phyloP scores from a whole-genome alignment of 2,113 vertebrate species.

The Irena cyanogastra region DNA sequence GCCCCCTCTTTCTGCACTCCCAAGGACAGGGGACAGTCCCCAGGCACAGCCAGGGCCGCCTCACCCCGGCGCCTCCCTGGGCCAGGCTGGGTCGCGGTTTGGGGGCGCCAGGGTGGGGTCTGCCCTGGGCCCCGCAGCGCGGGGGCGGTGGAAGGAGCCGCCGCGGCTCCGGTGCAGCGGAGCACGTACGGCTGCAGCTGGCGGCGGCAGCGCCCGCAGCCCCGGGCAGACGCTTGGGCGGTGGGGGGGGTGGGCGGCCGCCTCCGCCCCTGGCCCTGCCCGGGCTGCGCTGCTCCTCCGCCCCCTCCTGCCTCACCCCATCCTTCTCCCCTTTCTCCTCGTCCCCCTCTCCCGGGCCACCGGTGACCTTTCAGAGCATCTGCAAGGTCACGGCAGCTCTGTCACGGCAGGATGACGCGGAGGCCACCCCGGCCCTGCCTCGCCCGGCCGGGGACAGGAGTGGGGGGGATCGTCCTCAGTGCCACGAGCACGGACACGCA shows the following conservation, averaged over 20 bases:
- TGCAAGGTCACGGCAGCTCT: conserved; percentile 27
- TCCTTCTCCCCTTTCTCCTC: not conserved
- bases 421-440: not conserved
- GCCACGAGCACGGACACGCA: rapidly evolving
- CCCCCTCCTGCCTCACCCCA: not conserved
- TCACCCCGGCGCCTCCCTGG: not conserved
- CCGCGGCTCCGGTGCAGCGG: not conserved
- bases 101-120: not conserved
- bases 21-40: not conserved
- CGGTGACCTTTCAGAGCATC: not conserved
- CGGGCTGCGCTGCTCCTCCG: not conserved
- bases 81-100: not conserved
- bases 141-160: not conserved
- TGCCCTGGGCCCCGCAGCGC: not conserved
- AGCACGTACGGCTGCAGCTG: conserved; percentile 5
- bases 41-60: not conserved
- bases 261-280: not conserved
- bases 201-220: not conserved
- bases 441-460: not conserved
- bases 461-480: not conserved
- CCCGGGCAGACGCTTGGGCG: not conserved
- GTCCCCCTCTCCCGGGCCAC: not conserved
- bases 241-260: not conserved
- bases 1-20: rapidly evolving
- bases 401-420: rapidly evolving